Percentiles rank a stretch among this genome's conserved stretches.
Evolutionary conservation across 2,113 vertebrate species (phyloP).

Genomic region (Pagrus major): DNA sequence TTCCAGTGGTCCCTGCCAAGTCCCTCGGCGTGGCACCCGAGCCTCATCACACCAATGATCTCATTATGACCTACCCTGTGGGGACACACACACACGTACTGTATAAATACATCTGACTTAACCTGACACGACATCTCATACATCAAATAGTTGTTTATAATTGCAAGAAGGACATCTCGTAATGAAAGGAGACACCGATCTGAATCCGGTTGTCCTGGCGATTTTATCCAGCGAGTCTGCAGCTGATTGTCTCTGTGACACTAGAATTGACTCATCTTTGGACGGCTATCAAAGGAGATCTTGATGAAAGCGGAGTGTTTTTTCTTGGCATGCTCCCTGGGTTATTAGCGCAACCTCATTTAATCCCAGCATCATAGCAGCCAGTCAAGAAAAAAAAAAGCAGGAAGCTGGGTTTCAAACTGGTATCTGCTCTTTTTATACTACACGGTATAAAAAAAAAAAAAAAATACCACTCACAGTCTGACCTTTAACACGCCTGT

Average conservation of each 20-base stretch:
- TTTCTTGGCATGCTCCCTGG: not conserved
- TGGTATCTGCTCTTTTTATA: conserved; percentile 7
- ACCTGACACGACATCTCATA: conserved; percentile 42
- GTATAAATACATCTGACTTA: conserved; percentile 35
- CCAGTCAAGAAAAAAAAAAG: conserved; percentile 2
- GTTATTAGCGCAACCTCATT: conserved; percentile 19
- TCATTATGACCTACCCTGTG: conserved; percentile 97
- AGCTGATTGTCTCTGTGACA: conserved; percentile 13
- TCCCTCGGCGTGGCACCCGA: conserved; percentile 91
- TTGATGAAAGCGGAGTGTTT: conserved; percentile 30
- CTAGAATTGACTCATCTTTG: conserved; percentile 36
- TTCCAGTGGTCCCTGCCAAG: conserved; percentile 99
- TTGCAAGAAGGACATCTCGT: conserved; percentile 11
- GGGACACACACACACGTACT: conserved; percentile 33
- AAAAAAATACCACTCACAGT: conserved; percentile 11
- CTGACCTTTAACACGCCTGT: conserved; percentile 62
- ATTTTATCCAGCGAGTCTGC: conserved; percentile 1
- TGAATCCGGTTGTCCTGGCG: conserved; percentile 6
- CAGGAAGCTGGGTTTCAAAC: not conserved
- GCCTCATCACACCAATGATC: conserved; percentile 95
- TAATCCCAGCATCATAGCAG: not conserved
- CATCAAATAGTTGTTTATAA: conserved; percentile 22
- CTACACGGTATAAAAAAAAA: not conserved
- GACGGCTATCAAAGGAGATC: conserved; percentile 12
- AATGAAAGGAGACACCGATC: conserved; percentile 43